phyloP scores from a whole-genome alignment of 2,113 vertebrate species.

The Ginglymostoma cirratum region DNA sequence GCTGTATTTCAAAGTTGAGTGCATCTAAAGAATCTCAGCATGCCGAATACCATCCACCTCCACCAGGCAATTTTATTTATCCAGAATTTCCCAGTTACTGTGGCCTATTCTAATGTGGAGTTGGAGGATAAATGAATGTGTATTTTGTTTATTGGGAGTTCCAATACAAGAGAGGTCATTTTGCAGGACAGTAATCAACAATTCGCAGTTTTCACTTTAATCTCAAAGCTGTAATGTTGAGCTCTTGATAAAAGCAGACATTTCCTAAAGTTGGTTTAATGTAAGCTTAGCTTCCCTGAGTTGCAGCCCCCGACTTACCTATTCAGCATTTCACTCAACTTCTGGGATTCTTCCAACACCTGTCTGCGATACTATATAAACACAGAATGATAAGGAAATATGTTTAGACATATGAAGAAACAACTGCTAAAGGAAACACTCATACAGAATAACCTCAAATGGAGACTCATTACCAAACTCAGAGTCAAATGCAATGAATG shows the following conservation, averaged over 20 bases:
- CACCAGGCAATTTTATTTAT: background rate
- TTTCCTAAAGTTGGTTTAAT: background rate
- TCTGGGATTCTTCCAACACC: constrained; percentile 67
- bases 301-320: constrained; percentile 53
- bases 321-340: constrained; percentile 60
- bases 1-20: background rate
- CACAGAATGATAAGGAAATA: background rate
- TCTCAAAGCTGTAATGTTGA: background rate
- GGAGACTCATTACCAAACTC: background rate
- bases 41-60: background rate
- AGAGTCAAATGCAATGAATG: background rate
- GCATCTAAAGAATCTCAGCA: background rate
- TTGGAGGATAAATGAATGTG: background rate
- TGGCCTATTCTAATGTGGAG: background rate
- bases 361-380: constrained; percentile 59
- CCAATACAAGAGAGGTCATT: background rate
- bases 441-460: background rate
- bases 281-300: background rate
- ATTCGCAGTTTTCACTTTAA: background rate
- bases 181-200: background rate
- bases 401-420: background rate
- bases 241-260: background rate
- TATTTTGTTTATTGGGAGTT: background rate
- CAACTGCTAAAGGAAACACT: background rate
- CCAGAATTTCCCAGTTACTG: background rate